Conservation (phyloP, 2,888 invertebrate species). For the Pyrochroa serraticornis region DNA sequence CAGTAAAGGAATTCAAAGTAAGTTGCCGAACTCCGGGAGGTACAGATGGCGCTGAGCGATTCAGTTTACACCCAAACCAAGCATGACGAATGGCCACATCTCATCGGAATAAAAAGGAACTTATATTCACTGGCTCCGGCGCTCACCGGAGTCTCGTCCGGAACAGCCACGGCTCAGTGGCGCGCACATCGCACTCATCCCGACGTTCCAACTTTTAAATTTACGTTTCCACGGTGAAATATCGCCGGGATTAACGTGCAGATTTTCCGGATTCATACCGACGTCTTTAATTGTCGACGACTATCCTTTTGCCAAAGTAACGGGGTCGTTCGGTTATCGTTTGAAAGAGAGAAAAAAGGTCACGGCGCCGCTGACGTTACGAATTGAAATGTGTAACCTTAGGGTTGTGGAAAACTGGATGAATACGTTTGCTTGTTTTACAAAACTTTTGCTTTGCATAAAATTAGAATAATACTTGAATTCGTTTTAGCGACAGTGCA, state of each 20-base stretch:
- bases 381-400: slow-evolving; percentile 10
- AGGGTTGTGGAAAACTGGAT: slow-evolving; percentile 8
- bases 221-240: background rate
- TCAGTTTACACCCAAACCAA: slow-evolving; percentile 43
- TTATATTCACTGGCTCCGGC: slow-evolving; percentile 29
- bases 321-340: background rate
- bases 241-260: slow-evolving; percentile 1
- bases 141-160: slow-evolving; percentile 27
- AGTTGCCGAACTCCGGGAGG: slow-evolving; percentile 28
- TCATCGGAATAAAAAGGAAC: slow-evolving; percentile 41
- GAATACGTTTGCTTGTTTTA: slow-evolving; percentile 24
- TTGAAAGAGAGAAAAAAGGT: background rate
- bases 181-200: slow-evolving; percentile 14
- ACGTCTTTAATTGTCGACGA: slow-evolving; percentile 10
- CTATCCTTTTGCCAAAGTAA: too few species aligned
- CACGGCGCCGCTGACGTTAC: background rate
- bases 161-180: slow-evolving; percentile 18
- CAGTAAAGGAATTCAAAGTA: slow-evolving; percentile 34
- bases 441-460: slow-evolving; percentile 18
- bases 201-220: slow-evolving; percentile 1
- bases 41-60: slow-evolving; percentile 43
- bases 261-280: background rate
- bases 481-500: background rate
- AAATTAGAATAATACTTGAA: slow-evolving; percentile 21
- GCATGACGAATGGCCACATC: slow-evolving; percentile 45